phyloP scores from a whole-genome alignment of 2,113 vertebrate species.

The Nanger granti region DNA sequence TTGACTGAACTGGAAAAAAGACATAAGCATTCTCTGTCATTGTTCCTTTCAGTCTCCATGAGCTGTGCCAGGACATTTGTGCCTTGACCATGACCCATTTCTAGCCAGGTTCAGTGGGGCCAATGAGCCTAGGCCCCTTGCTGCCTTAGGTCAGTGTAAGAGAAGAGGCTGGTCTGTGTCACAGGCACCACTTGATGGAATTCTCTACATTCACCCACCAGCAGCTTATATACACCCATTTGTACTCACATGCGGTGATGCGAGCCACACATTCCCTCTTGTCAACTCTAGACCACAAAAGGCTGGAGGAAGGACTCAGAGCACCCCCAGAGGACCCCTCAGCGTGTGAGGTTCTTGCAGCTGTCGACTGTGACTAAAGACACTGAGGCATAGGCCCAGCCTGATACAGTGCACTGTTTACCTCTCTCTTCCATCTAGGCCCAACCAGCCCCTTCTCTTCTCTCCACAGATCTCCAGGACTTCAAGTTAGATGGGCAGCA shows the following conservation, averaged over 20 bases:
- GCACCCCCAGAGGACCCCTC: background rate
- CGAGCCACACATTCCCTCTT: background rate
- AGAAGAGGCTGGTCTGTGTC: background rate
- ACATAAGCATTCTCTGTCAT: background rate
- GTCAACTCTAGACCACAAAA: background rate
- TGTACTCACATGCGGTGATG: background rate
- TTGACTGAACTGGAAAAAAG: background rate
- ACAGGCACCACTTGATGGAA: background rate
- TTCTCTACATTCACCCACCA: background rate
- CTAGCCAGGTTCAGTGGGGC: background rate
- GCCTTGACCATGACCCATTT: background rate
- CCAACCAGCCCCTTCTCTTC: background rate
- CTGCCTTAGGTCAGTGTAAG: background rate
- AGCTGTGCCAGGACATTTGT: background rate
- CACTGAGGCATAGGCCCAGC: background rate
- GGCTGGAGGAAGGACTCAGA: background rate
- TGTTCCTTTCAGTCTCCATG: background rate
- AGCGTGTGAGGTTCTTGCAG: background rate
- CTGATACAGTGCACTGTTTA: background rate
- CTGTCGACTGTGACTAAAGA: background rate
- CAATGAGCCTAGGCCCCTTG: background rate
- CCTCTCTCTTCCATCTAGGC: background rate
- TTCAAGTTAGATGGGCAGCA: conserved; percentile 93
- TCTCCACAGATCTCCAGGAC: conserved; percentile 90
- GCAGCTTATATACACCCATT: background rate